phyloP scores from a whole-genome alignment of 2,113 vertebrate species.

The Sander vitreus region DNA sequence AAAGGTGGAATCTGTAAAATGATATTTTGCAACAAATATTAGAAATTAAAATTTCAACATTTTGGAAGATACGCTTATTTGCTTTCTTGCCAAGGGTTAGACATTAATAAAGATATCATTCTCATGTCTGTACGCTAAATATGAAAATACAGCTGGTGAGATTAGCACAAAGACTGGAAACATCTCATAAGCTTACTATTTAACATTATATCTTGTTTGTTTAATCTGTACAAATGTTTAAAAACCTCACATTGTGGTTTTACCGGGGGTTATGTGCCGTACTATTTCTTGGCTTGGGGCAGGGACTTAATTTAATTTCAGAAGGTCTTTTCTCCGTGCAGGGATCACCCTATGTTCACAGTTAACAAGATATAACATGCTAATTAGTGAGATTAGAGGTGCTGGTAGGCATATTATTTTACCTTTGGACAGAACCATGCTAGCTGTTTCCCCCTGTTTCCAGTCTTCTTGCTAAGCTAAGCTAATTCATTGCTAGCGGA shows the following conservation, averaged over 20 bases:
- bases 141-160: not conserved
- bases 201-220: not conserved
- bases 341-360: no score
- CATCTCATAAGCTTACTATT: not conserved
- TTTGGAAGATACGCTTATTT: not conserved
- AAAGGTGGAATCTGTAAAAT: slow-evolving; percentile 71
- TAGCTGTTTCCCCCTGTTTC: not conserved
- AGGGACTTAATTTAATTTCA: slow-evolving; percentile 1
- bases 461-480: not conserved
- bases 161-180: not conserved
- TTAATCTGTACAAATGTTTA: not conserved
- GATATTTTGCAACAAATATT: not conserved
- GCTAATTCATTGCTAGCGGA: not conserved
- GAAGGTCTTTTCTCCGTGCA: not conserved
- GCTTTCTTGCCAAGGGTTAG: not conserved
- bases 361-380: not conserved
- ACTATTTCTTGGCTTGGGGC: not conserved
- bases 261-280: not conserved
- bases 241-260: not conserved
- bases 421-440: not conserved
- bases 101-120: not conserved
- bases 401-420: not conserved
- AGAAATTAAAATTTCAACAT: not conserved
- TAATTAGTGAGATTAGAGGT: not conserved
- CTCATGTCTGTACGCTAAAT: not conserved